These are phyloP conservation scores for Volucella bombylans DNA, from an alignment of 2,888 invertebrate species.

Conservation along the genomic window DNA sequence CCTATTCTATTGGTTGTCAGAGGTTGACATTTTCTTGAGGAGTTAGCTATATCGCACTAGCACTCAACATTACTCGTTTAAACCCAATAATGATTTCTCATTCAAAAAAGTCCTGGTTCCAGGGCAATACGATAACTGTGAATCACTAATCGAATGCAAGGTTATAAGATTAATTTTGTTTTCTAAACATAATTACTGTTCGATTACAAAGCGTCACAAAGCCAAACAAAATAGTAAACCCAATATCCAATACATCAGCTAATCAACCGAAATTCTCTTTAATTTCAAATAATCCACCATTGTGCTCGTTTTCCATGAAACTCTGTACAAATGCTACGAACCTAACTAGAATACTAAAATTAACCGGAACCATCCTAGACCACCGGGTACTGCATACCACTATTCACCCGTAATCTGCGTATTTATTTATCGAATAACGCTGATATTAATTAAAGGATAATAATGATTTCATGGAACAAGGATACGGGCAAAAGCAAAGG, in stretches of 20 bases:
- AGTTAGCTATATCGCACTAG: too few relatives aligned
- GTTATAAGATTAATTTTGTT: constrained; percentile 26
- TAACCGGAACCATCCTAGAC: background rate
- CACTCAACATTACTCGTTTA: too few relatives aligned
- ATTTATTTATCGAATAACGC: constrained; percentile 57
- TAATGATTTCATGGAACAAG: constrained; percentile 40
- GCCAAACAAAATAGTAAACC: too few relatives aligned
- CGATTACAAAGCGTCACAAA: constrained; percentile 3
- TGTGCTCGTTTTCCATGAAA: background rate
- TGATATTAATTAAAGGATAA: constrained; percentile 68
- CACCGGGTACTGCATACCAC: background rate
- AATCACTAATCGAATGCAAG: constrained; percentile 50
- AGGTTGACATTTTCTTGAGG: too few relatives aligned
- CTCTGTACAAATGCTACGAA: constrained; percentile 6
- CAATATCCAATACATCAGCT: background rate
- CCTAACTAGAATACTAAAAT: background rate
- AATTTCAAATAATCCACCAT: constrained; percentile 52
- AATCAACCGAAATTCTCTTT: constrained; percentile 49
- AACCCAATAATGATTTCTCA: too few relatives aligned
- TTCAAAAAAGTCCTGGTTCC: too few relatives aligned
- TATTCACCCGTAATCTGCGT: constrained; percentile 33
- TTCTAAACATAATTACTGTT: constrained; percentile 19
- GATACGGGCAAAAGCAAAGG: constrained; percentile 8
- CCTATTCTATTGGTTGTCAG: too few relatives aligned
- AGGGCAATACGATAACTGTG: too few relatives aligned